phyloP scores from a whole-genome alignment of 2,888 invertebrate genomes.

The Creontiades dilutus region DNA sequence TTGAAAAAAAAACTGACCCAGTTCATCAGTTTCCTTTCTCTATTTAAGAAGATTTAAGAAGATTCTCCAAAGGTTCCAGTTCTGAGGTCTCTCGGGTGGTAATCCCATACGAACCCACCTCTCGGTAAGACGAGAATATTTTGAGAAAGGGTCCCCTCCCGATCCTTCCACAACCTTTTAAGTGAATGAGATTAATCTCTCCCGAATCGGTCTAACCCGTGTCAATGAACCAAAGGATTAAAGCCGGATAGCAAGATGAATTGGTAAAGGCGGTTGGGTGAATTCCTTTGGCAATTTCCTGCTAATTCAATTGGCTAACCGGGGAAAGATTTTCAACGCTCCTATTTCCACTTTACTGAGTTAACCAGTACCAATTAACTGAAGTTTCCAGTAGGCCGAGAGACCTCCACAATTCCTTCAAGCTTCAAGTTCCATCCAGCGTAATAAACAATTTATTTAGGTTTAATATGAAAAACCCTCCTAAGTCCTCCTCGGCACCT shows the following conservation, averaged over 20 bases:
- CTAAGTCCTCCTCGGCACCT: too few relatives aligned
- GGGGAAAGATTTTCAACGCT: neutral
- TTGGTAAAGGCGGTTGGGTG: neutral
- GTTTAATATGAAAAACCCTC: too few relatives aligned
- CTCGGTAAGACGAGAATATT: neutral
- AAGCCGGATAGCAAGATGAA: neutral
- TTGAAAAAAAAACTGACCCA: neutral
- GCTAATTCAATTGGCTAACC: neutral
- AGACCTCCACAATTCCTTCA: too few relatives aligned
- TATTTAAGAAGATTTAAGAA: conserved; percentile 5
- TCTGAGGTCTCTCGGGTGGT: too few relatives aligned
- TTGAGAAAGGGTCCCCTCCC: neutral
- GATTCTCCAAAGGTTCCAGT: neutral
- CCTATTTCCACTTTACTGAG: neutral
- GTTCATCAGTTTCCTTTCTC: neutral
- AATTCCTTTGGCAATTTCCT: neutral
- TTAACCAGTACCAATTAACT: too few relatives aligned
- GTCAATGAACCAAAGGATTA: neutral
- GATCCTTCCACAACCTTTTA: neutral
- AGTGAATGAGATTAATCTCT: neutral
- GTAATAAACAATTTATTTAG: too few relatives aligned
- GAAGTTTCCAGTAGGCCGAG: too few relatives aligned
- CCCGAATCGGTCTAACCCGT: neutral
- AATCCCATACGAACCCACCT: too few relatives aligned
- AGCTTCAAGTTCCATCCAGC: too few relatives aligned